Evolutionary conservation across 2,797 vertebrate genomes (phyloP).

Genomic region (Ctenochaetus hawaiiensis): DNA sequence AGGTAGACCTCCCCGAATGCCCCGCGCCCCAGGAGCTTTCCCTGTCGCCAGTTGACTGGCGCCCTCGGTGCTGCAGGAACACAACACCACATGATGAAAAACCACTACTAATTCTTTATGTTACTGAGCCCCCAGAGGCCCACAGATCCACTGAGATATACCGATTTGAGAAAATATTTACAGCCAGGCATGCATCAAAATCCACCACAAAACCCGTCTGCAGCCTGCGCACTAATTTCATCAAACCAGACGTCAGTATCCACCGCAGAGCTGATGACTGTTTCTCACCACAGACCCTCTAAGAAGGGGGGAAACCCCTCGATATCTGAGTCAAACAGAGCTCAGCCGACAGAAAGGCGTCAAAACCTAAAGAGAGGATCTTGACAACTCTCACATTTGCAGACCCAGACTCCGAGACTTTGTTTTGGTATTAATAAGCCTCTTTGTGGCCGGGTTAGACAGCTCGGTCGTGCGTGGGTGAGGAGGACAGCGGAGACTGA

Average conservation of each 20-base stretch:
- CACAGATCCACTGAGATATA: slow-evolving; percentile 46
- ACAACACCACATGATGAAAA: slow-evolving; percentile 68
- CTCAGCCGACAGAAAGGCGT: slow-evolving; percentile 26
- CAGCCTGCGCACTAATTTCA: slow-evolving; percentile 40
- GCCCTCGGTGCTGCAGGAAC: slow-evolving; percentile 88
- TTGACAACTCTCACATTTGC: slow-evolving; percentile 35
- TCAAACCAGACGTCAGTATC: slow-evolving; percentile 51
- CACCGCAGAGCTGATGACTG: slow-evolving; percentile 50
- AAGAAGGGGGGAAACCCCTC: slow-evolving; percentile 52
- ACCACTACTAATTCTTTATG: slow-evolving; percentile 41
- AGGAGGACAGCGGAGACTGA: slow-evolving; percentile 45
- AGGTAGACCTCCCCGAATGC: slow-evolving; percentile 95
- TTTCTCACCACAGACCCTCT: slow-evolving; percentile 59
- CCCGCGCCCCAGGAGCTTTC: slow-evolving; percentile 93
- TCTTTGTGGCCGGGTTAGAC: slow-evolving; percentile 50
- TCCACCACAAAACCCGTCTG: slow-evolving; percentile 32
- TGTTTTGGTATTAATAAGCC: slow-evolving; percentile 55
- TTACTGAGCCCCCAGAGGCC: slow-evolving; percentile 32
- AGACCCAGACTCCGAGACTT: slow-evolving; percentile 61
- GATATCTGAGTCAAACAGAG: slow-evolving; percentile 44
- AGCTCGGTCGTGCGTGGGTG: slow-evolving; percentile 60
- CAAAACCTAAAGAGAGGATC: slow-evolving; percentile 46
- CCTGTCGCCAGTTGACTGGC: slow-evolving; percentile 94
- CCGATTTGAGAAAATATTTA: slow-evolving; percentile 42
- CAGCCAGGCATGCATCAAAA: slow-evolving; percentile 35